phyloP scores from a whole-genome alignment of 1,140 invertebrate species.

The Rhagoletis pomonella region DNA sequence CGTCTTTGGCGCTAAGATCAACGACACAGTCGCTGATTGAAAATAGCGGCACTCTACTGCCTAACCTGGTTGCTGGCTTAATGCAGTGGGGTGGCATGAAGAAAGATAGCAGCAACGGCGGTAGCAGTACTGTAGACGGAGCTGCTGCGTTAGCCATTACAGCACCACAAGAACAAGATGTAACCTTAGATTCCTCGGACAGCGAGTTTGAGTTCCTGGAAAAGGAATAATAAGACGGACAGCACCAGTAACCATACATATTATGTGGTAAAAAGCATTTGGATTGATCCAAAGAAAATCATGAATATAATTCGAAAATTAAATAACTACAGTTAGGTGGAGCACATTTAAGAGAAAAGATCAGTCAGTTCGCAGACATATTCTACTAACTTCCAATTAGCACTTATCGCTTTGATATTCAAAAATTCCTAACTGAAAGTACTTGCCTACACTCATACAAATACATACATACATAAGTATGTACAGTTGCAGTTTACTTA shows the following conservation, averaged over 20 bases:
- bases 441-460: background rate
- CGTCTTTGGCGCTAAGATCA: constrained; percentile 62
- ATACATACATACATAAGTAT: background rate
- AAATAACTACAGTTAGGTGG: background rate
- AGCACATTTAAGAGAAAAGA: background rate
- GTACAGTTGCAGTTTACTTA: background rate
- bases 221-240: constrained; percentile 58
- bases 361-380: too few species aligned
- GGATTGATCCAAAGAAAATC: constrained; percentile 8
- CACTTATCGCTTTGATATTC: too few species aligned
- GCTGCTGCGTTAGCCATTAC: constrained; percentile 58
- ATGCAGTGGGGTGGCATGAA: constrained; percentile 63
- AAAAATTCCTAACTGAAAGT: too few species aligned
- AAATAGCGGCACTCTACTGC: constrained; percentile 62
- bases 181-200: constrained; percentile 66
- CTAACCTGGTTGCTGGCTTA: constrained; percentile 65
- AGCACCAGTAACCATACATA: background rate
- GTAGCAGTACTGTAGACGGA: constrained; percentile 2
- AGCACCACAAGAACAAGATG: constrained; percentile 52
- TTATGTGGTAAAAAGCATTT: background rate
- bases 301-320: background rate
- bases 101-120: background rate
- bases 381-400: too few species aligned
- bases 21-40: constrained; percentile 63
- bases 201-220: constrained; percentile 73